Base-by-base conservation (phyloP, 2,113 vertebrate genomes). In the Chloropsis hardwickii region DNA sequence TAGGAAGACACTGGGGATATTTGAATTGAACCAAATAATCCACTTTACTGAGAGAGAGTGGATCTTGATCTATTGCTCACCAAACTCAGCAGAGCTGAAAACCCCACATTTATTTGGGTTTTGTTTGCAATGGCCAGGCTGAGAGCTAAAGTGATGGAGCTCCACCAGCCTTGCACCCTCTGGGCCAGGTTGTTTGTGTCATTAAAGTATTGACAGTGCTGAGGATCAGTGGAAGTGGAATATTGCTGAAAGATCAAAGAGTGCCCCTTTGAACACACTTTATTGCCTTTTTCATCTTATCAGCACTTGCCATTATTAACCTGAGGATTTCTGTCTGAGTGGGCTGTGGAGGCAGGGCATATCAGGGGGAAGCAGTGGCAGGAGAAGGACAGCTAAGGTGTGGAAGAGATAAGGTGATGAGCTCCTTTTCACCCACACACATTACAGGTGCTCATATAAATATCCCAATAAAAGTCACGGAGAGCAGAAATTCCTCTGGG, bases 281-380 rank as follows among this genome's bases (percentile, higher is more conserved):
- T 96, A 97, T 96, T 96, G 90, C 90, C 92, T 96, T 96, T 86
- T 88, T 53, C 81, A 71, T 92, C 93, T 96, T 94, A 95, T 94
- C 95, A 90, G 93, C 81, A 90, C 80, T 95, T 93, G 47, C n/a
- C 80, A 61, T 96, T 96, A 96, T 96, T 96, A 96, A 96, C 93
- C 93, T 67, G 79, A 74, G 92, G 82, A 88, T 93, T 94, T 95
- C 51, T 90, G 71, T 93, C 76, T 71, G 82, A 93, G 82, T 86
- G 90, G 81, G 81, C 93, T 80, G 2, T 11, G 58, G 70, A 62
- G 82, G 60, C 56, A 54, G n/a, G n/a, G 61, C 69, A 86, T 81
- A 45, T 91, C 74, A 85, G 61, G 57, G 74, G 69, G 57, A 60
- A 85, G 81, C 33, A 37, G 79, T 3, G 62, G 76, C 82, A 67